These are phyloP conservation scores for Thalpophila matura DNA, from an alignment of 2,888 invertebrate species.

Conservation along the genomic window DNA sequence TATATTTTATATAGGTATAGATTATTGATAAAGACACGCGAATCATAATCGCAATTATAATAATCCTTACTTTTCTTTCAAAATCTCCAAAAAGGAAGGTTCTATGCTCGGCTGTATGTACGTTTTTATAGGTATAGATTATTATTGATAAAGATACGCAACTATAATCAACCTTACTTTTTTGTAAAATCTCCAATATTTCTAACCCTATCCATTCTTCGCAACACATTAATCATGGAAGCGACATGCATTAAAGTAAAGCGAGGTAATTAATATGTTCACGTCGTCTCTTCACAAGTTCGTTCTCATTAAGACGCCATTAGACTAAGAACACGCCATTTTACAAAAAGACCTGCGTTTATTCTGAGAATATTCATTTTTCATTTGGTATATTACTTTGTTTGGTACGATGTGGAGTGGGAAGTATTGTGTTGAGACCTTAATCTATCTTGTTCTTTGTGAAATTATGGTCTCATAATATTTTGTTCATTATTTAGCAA, in stretches of 20 bases:
- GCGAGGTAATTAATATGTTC: constrained; percentile 86
- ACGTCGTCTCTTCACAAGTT: constrained; percentile 76
- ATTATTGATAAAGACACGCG: too few species aligned
- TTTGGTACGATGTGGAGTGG: constrained; percentile 7
- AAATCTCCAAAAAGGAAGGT: too few species aligned
- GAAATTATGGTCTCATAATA: too few species aligned
- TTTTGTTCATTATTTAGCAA: too few species aligned
- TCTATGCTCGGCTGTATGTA: too few species aligned
- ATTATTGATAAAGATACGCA: too few species aligned
- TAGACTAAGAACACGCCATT: constrained; percentile 70
- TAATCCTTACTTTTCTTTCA: too few species aligned
- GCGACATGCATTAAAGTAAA: constrained; percentile 76
- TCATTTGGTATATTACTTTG: constrained; percentile 36
- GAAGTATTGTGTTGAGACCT: not conserved
- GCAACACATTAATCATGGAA: constrained; percentile 76
- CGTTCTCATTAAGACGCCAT: constrained; percentile 84
- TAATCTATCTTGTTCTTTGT: not conserved
- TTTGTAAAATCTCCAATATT: not conserved
- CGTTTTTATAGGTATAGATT: too few species aligned
- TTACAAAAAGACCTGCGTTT: constrained; percentile 52
- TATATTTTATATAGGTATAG: too few species aligned
- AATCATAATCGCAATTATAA: too few species aligned
- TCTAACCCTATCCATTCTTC: constrained; percentile 8
- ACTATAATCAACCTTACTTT: not conserved
- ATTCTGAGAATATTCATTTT: constrained; percentile 47